phyloP scores from a whole-genome alignment of 2,113 vertebrate species.

The Dromaius novaehollandiae region DNA sequence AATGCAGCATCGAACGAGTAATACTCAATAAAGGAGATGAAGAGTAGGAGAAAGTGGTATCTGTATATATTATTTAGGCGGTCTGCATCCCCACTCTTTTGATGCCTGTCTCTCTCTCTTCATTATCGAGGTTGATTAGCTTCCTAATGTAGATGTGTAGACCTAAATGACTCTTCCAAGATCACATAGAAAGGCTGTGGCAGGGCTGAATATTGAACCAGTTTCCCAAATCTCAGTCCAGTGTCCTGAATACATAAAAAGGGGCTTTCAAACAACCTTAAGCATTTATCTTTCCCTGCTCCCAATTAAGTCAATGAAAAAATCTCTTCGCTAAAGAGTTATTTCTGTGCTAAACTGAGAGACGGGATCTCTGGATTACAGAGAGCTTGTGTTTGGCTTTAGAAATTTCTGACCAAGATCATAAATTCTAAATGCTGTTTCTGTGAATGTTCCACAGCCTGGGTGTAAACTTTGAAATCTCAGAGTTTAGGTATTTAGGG shows the following conservation, averaged over 20 bases:
- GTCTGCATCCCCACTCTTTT: conserved; percentile 44
- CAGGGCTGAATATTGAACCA: not conserved
- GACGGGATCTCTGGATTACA: not conserved
- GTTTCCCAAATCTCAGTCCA: not conserved
- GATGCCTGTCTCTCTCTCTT: conserved; percentile 51
- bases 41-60: conserved; percentile 6
- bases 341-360: not conserved
- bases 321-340: not conserved
- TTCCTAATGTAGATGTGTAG: not conserved
- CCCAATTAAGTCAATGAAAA: not conserved
- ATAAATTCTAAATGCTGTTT: not conserved
- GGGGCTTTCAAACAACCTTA: not conserved
- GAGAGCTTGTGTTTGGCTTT: not conserved
- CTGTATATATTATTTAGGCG: conserved; percentile 67
- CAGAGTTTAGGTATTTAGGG: not conserved
- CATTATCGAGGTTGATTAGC: conserved; percentile 40
- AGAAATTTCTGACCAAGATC: not conserved
- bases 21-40: conserved; percentile 46
- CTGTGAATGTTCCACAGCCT: not conserved
- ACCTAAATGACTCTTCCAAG: conserved; percentile 40
- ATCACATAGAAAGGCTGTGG: not conserved
- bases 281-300: not conserved
- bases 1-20: conserved; percentile 36
- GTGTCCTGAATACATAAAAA: not conserved
- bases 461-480: not conserved